Base-by-base conservation (phyloP, 2,888 invertebrate species). In the Eupelmus urozonus region DNA sequence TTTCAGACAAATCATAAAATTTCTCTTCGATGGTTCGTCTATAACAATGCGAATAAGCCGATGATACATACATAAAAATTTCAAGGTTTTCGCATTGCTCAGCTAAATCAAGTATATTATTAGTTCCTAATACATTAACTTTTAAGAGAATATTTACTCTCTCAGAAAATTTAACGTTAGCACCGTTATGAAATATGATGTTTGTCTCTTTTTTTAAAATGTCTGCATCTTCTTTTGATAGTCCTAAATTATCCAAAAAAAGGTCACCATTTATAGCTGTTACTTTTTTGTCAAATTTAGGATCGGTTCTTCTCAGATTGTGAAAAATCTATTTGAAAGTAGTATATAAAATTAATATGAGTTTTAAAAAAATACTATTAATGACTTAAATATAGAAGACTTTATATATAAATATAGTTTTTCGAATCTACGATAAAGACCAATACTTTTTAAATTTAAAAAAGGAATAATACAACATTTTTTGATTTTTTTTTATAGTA, bases 131-230 rank as follows among this genome's bases (percentile, higher is more conserved):
- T 0, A 85, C 85, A 65, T 87, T 85, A 13, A 74, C 62, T 25
- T 76, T 81, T 20, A 87, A 69, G 0, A 78, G 59, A 0, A 40
- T 1, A 7, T 78, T 80, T 9, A 85, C 57, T 40, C 73, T 78
- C 13, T 79, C 79, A 18, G 80, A 69, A 27, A 84, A 85, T 20
- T 82, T 83, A 0, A 83, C 81, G 4, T 81, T 71, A 7, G 84
- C 83, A 0, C 83, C 85, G 49, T 82, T 85, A 70, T 87, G 86
- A 65, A 85, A 83, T 3, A 86, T 84, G 9, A 87, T 72, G 49
- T 85, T 81, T 0, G 82, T 81, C 62, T 86, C 83, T 9, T 84
- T 66, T 1, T 73, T 29, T 5, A 87, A 53, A 11, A 42, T 60
- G 7, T 75, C 73, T 25, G 81, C 77, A 51, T 84, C 79, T 51